Conservation (phyloP, 2,888 invertebrate species). For the Ormyrus nitidulus region DNA sequence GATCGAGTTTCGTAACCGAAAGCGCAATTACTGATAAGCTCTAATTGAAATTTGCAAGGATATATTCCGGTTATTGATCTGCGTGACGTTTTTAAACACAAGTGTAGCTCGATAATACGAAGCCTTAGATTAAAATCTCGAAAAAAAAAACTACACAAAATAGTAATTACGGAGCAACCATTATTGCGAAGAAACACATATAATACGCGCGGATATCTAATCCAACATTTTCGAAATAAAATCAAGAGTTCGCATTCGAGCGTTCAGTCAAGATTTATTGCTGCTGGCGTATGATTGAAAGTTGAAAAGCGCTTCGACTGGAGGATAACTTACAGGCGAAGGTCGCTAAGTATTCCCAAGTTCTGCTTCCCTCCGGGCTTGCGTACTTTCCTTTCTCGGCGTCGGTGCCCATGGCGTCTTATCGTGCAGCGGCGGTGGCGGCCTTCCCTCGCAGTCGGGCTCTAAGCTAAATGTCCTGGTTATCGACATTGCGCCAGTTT, state of each 20-base stretch:
- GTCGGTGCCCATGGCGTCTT: constrained; percentile 13
- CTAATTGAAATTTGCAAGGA: background rate
- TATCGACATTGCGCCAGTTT: constrained; percentile 19
- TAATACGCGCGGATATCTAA: no score
- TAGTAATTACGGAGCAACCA: no score
- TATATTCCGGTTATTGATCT: background rate
- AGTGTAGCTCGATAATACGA: no score
- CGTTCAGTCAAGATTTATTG: constrained; percentile 8
- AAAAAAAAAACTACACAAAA: no score
- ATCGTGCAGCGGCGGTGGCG: background rate
- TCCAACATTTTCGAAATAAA: no score
- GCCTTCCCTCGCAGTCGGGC: background rate
- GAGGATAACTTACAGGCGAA: constrained; percentile 61
- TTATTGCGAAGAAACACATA: no score
- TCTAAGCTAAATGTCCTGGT: constrained; percentile 22
- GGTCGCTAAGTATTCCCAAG: constrained; percentile 64
- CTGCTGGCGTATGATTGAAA: background rate
- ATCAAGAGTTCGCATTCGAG: no score
- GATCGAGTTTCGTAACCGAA: background rate
- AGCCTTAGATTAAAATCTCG: no score
- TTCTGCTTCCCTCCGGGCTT: constrained; percentile 62
- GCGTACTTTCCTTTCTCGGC: constrained; percentile 61
- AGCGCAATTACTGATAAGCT: background rate
- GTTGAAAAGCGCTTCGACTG: background rate
- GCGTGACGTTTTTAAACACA: background rate